These are phyloP conservation scores for Protodeltote pygarga DNA, from an alignment of 2,888 invertebrate species.

Conservation along the genomic window DNA sequence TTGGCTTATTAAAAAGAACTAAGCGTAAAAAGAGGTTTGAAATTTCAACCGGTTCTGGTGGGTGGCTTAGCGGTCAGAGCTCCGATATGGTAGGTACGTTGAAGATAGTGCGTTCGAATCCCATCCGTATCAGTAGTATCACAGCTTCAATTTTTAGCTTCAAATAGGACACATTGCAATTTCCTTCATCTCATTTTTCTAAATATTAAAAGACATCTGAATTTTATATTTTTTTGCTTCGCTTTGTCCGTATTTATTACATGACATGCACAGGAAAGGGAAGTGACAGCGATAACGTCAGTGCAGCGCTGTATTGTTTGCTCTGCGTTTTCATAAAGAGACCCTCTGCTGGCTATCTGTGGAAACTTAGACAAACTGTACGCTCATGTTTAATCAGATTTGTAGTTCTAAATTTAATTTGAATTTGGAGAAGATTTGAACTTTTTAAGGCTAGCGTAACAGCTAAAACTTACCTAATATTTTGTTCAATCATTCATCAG, in stretches of 20 bases:
- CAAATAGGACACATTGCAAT: too few species aligned
- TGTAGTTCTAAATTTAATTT: not conserved
- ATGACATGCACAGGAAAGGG: slow-evolving; percentile 56
- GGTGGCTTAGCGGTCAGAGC: too few species aligned
- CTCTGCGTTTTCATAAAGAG: slow-evolving; percentile 47
- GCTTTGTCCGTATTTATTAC: slow-evolving; percentile 44
- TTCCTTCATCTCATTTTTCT: too few species aligned
- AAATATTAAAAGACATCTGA: too few species aligned
- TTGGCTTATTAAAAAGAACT: too few species aligned
- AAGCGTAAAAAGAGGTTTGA: too few species aligned
- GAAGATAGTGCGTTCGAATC: too few species aligned
- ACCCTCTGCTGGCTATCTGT: slow-evolving; percentile 15
- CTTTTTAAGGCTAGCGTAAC: not conserved
- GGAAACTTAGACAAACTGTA: slow-evolving; percentile 21
- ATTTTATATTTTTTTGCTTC: slow-evolving; percentile 7
- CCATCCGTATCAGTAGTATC: too few species aligned
- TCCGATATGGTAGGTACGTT: too few species aligned
- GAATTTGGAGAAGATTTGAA: not conserved
- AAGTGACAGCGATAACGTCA: slow-evolving; percentile 61
- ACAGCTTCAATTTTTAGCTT: too few species aligned
- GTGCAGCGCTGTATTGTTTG: slow-evolving; percentile 54
- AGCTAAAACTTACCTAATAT: not conserved
- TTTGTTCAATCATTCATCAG: not conserved
- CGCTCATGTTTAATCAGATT: slow-evolving; percentile 3
- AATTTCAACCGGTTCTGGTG: too few species aligned